Evolutionary conservation across 2,113 vertebrate species (phyloP).

Genomic region (Coregonus clupeaformis): DNA sequence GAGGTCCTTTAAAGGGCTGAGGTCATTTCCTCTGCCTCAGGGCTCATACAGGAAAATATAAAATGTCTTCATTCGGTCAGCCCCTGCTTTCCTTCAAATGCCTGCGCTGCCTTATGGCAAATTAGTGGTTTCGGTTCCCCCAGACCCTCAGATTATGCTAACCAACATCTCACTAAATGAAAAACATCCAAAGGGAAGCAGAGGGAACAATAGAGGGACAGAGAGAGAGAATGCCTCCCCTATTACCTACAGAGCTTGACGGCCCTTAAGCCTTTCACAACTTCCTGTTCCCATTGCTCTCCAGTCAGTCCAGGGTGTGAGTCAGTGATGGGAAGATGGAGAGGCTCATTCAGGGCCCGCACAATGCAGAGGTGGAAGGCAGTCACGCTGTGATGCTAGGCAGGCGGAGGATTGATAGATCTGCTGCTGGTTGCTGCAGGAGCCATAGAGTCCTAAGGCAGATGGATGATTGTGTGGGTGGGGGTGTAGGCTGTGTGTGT

Average conservation of each 20-base stretch:
- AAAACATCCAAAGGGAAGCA: conserved; percentile 22
- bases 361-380: conserved; percentile 32
- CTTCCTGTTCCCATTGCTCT: conserved; percentile 52
- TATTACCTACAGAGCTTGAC: conserved; percentile 47
- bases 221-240: conserved; percentile 45
- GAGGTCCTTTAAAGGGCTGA: conserved; percentile 80
- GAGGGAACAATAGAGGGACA: conserved; percentile 28
- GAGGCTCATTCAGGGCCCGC: conserved; percentile 53
- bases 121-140: no score
- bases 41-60: conserved; percentile 74
- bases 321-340: conserved; percentile 50
- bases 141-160: no score
- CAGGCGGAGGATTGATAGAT: conserved; percentile 58
- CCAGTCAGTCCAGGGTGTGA: conserved; percentile 43
- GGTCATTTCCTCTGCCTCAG: conserved; percentile 88
- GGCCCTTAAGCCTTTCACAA: conserved; percentile 55
- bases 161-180: conserved; percentile 37
- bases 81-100: conserved; percentile 79
- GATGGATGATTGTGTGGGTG: conserved; percentile 46
- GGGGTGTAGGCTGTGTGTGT: conserved; percentile 48
- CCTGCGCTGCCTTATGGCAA: conserved; percentile 71
- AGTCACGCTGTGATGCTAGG: conserved; percentile 58
- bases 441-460: conserved; percentile 52
- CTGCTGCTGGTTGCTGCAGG: conserved; percentile 55
- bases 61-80: conserved; percentile 75